Conservation (phyloP, 1,140 invertebrate genomes). For the Drosophila pandora region DNA sequence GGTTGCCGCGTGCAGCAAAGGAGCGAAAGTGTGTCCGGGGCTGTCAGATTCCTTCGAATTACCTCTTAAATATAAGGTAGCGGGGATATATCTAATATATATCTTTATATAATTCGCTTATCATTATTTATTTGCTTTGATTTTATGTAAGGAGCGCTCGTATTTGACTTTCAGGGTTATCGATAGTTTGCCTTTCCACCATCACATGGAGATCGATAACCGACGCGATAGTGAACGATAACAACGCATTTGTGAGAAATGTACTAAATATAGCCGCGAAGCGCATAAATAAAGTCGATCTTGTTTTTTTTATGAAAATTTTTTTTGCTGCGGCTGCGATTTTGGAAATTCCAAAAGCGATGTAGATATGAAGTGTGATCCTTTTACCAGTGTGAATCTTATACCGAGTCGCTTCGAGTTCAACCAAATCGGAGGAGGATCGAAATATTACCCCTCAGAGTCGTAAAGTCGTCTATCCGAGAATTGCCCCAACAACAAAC, state of each 20-base stretch:
- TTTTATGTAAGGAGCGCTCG: too few relatives aligned
- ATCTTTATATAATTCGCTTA: too few relatives aligned
- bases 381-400: slow-evolving; percentile 28
- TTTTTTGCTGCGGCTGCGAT: slow-evolving; percentile 47
- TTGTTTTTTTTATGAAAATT: slow-evolving; percentile 48
- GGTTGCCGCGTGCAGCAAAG: not conserved
- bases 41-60: not conserved
- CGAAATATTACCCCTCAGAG: not conserved
- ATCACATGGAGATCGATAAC: not conserved
- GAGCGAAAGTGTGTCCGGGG: not conserved
- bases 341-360: slow-evolving; percentile 31
- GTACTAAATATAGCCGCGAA: slow-evolving; percentile 5
- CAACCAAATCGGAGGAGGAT: slow-evolving; percentile 15
- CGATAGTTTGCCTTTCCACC: not conserved
- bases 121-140: too few relatives aligned
- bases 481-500: slow-evolving; percentile 20
- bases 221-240: not conserved
- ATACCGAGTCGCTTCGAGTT: not conserved
- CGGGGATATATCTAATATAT: too few relatives aligned
- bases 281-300: slow-evolving; percentile 67
- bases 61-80: not conserved
- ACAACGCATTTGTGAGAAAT: not conserved
- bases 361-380: slow-evolving; percentile 72
- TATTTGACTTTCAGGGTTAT: not conserved
- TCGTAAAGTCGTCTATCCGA: not conserved